These are phyloP conservation scores for Perca schrenkii DNA, from an alignment of 2,113 vertebrate genomes.

Conservation along the genomic window DNA sequence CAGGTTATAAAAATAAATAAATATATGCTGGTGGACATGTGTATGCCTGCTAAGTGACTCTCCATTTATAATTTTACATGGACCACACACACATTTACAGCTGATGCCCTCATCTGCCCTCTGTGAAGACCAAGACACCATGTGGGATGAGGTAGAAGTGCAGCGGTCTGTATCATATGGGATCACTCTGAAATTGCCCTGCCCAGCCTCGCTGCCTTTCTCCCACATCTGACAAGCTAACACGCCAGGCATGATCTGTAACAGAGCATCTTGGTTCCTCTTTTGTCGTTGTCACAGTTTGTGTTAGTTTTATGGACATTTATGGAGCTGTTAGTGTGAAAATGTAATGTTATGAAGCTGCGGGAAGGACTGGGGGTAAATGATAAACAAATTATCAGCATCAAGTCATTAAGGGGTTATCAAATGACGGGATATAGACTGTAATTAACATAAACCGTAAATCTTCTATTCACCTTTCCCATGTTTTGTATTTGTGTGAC, in stretches of 20 bases:
- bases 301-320: slow-evolving; percentile 5
- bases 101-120: slow-evolving; percentile 29
- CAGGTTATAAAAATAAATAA: not conserved
- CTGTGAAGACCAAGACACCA: slow-evolving; percentile 15
- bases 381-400: slow-evolving; percentile 22
- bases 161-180: slow-evolving; percentile 8
- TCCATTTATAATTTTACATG: slow-evolving; percentile 1
- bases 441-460: not conserved
- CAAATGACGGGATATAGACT: slow-evolving; percentile 33
- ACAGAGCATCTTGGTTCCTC: slow-evolving; percentile 1
- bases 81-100: slow-evolving; percentile 36
- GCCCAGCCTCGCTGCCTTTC: slow-evolving; percentile 1
- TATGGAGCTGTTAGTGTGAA: not conserved
- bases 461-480: not conserved
- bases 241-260: not conserved
- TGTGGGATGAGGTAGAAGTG: slow-evolving; percentile 30
- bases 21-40: not conserved
- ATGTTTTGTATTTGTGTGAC: not conserved
- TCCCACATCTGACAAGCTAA: not conserved
- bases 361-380: slow-evolving; percentile 1
- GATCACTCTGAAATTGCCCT: slow-evolving; percentile 22
- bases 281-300: not conserved
- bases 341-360: not conserved
- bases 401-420: slow-evolving; percentile 28
- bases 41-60: slow-evolving; percentile 36